phyloP scores from a whole-genome alignment of 2,797 vertebrate species.

The Sebastes elongatus region DNA sequence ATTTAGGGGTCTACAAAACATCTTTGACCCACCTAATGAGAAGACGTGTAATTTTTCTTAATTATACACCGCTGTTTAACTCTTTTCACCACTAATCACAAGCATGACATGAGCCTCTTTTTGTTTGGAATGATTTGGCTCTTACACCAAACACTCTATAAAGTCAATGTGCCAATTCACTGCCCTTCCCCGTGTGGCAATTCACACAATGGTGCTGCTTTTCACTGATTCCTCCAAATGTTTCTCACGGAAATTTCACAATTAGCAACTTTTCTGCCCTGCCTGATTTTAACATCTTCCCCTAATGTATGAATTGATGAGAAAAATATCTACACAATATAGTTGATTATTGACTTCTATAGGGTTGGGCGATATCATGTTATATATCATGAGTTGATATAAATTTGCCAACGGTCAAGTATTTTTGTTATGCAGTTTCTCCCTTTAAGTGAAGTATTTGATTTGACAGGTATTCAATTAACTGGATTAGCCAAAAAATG shows the following conservation, averaged over 20 bases:
- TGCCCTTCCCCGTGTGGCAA: background rate
- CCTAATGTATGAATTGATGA: background rate
- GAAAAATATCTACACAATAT: background rate
- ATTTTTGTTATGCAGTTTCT: background rate
- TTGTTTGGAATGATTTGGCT: constrained; percentile 13
- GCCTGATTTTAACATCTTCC: background rate
- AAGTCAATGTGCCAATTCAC: background rate
- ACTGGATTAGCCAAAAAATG: background rate
- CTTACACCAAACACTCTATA: constrained; percentile 3
- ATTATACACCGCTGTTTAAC: constrained; percentile 26
- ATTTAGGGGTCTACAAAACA: constrained; percentile 85
- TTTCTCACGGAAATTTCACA: constrained; percentile 16
- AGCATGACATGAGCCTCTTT: constrained; percentile 36
- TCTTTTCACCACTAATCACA: constrained; percentile 40
- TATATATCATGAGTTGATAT: background rate
- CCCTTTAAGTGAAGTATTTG: background rate
- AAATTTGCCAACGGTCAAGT: background rate
- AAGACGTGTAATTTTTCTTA: constrained; percentile 60
- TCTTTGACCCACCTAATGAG: constrained; percentile 74
- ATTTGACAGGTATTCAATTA: background rate
- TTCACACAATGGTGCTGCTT: constrained; percentile 19
- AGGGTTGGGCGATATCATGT: background rate
- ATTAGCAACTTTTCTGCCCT: constrained; percentile 1
- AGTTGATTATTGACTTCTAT: background rate
- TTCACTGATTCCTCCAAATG: constrained; percentile 3